Base-by-base conservation (phyloP, 2,888 invertebrate species). In the Lasius fuliginosus region DNA sequence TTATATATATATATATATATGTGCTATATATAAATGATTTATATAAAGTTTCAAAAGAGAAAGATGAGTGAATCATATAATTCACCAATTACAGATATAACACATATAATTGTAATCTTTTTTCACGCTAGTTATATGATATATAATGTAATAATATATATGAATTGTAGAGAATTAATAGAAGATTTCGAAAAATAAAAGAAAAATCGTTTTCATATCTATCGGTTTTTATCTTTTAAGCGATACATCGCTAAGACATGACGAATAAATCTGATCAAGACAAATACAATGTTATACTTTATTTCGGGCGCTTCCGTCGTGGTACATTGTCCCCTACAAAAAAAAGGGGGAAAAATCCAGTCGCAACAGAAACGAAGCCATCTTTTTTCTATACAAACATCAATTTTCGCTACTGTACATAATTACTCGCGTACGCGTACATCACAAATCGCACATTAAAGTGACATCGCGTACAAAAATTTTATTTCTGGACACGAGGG, bases 221-320 rank as follows among this genome's bases (percentile, higher is more conserved):
- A 5, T 33, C 3, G 9, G 1, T 74, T 42, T 18, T 1, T 8
- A 53, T 11, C 23, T 49, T 56, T 33, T n/a, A 18, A 56, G 1
- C 11, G 33, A 53, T n/a, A 53, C 9, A 30, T 3, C 40, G 27
- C 3, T 56, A 36, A 56, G 64, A 56, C 46, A 23, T 65, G 15
- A 65, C 9, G 23, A 74, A 58, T 58, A 82, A 58, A 67, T 76
- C 11, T 30, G 11, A 42, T 73, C 79, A n/a, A 42, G 58, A 53
- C 83, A 83, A 89, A 86, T 89, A 89, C 88, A 89, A 90, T 88
- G 76, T 86, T 88, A 85, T 79, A 88, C 75, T 91, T 91, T 91
- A 91, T 91, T 90, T 88, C 88, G 82, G 88, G 88, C 88, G 82
- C 85, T 86, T 85, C 73, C 85, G 86, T 86, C 84, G 82, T 89